Evolutionary conservation across 2,113 vertebrate species (phyloP), one percentile per base, ranked within the genome.

Genomic region (Microcebus ravelobensis): DNA sequence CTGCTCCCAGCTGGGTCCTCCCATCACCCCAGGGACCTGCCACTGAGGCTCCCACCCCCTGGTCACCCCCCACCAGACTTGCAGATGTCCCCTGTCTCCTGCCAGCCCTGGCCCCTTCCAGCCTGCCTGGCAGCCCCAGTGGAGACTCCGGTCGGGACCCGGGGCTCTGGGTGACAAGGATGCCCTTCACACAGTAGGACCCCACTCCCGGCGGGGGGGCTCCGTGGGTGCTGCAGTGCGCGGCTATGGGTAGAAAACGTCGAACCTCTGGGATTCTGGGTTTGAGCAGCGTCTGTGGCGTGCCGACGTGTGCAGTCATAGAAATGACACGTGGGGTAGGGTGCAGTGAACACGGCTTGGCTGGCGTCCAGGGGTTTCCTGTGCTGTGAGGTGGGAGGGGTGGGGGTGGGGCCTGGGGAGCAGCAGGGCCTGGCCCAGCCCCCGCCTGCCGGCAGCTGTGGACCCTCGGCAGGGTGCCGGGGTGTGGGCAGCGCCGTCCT

Each of bases 331-430:
- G 8, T 31, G 74, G 2, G 23, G 8, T 31, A 45, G 45, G 45
- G 15, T 31, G 39, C 45, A 29, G 27, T 4, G 74, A 18, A 4
- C 29, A 1, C 5, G 17, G 74, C 45, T 29, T 50, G 9, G 45
- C 74, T 77, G 45, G 29, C 13, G 6, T 68, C 29, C 29, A 5
- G 29, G 74, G 48, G 17, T 34, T 76, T 77, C 45, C 48, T 9
- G 31, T 9, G 27, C 6, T 77, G 74, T 20, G 45, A 77, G 45
- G 29, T 29, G 11, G 25, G 71, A 74, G 25, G 42, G 71, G 71
- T 31, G 27, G 2, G 14, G 6, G 27, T 13, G 23, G 42, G 0
- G 13, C 25, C 14, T 0, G 8, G 14, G 27, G 27, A 45, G 14
- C 73, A 76, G 42, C 13, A 63, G 59, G 59, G 13, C 71, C 70